phyloP scores from a whole-genome alignment of 1,140 invertebrate species.

The Bombus pyrosoma region DNA sequence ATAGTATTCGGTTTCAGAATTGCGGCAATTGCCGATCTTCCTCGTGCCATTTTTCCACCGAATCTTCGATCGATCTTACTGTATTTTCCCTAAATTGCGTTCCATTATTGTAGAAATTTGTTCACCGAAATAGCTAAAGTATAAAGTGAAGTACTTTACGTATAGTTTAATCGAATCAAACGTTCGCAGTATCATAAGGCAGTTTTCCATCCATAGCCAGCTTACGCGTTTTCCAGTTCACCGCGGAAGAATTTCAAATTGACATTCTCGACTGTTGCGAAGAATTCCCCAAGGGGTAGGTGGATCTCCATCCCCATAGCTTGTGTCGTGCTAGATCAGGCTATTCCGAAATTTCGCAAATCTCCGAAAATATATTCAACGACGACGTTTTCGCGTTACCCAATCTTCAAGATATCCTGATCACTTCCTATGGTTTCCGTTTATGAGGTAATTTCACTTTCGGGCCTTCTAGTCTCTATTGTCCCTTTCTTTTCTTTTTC shows the following conservation, averaged over 20 bases:
- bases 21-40: too few relatives aligned
- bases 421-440: constrained; percentile 37
- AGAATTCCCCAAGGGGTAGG: not conserved
- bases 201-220: not conserved
- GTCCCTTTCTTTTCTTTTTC: not conserved
- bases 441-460: constrained; percentile 57
- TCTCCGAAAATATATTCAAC: constrained; percentile 60
- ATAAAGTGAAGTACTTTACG: too few relatives aligned
- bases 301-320: not conserved
- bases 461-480: not conserved
- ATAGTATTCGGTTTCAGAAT: too few relatives aligned
- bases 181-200: not conserved
- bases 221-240: not conserved
- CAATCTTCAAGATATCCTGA: constrained; percentile 53
- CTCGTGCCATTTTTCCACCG: too few relatives aligned
- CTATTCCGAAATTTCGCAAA: constrained; percentile 55
- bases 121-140: not conserved
- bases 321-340: not conserved
- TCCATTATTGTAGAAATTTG: not conserved
- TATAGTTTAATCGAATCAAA: not conserved
- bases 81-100: not conserved
- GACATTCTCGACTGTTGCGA: not conserved
- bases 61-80: not conserved
- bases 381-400: constrained; percentile 42
- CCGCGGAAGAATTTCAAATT: not conserved